Base-by-base conservation (phyloP, 2,113 vertebrate genomes). In the Chionodraco myersi region DNA sequence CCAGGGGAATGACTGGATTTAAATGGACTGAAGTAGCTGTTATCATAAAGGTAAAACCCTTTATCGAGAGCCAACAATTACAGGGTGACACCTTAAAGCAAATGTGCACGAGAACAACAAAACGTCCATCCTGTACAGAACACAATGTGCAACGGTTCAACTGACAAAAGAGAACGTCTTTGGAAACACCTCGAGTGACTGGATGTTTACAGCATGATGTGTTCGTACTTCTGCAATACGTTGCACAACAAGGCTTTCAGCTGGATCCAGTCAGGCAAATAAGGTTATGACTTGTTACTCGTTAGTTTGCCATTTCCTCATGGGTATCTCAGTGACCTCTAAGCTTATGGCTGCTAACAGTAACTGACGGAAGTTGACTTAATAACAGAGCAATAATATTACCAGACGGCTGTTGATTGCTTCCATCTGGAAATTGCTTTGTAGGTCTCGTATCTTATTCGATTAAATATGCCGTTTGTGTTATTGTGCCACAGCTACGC, bases 401-500 rank as follows among this genome's bases (percentile, higher is more conserved):
- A 70, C 74, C 71, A 66, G 26, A 0, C 72, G 63, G 49, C 51
- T 53, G 48, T n/a, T 80, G 65, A 85, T 85, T 82, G 60, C 34
- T 18, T 57, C 82, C 54, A 45, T 78, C 61, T 79, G 56, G 47
- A 78, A 83, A 88, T 76, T 60, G 62, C 71, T 83, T 79, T 86
- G 79, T 69, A 64, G 44, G 71, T 82, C 56, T 89, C 68, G 60
- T 76, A 72, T 83, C 79, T 83, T 41, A 47, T 71, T 74, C 10
- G 18, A 71, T n/a, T 51, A 68, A 83, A 89, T 71, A 72, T 65
- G 69, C 56, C 26, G 61, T 75, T 69, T 67, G 34, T 67, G 66
- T 88, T 80, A 80, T 77, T 65, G 8, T 48, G 74, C 80, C 60
- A 56, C 58, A 79, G 54, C 58, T 80, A 88, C 75, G 80, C 79